phyloP scores from a whole-genome alignment of 2,797 vertebrate species.

The Cirrhinus mrigala region DNA sequence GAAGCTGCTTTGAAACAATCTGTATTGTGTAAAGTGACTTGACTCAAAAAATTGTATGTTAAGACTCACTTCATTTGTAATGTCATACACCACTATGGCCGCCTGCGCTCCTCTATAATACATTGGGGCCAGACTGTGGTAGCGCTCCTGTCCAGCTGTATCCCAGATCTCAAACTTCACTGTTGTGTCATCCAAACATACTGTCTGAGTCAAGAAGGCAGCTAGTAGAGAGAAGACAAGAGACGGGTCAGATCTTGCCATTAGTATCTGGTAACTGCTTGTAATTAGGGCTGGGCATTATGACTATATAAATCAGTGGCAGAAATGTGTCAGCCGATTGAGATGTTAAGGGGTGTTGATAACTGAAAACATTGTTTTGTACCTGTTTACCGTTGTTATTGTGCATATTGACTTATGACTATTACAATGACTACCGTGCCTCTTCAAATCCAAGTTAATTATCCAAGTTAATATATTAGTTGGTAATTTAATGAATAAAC shows the following conservation, averaged over 20 bases:
- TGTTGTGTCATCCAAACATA: conserved; percentile 98
- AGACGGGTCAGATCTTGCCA: conserved; percentile 6
- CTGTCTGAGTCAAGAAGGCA: conserved; percentile 98
- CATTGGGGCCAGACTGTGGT: conserved; percentile 99
- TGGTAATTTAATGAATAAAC: background rate
- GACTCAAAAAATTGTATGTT: no score
- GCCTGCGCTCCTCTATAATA: conserved; percentile 99
- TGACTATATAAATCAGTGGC: background rate
- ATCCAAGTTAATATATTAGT: background rate
- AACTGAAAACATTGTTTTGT: background rate
- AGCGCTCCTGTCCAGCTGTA: conserved; percentile 97
- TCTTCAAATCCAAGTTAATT: background rate
- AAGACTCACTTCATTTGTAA: conserved; percentile 94
- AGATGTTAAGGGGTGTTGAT: background rate
- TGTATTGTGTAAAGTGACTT: no score
- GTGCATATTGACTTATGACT: background rate
- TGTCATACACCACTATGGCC: conserved; percentile 98
- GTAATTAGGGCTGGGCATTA: conserved; percentile 2
- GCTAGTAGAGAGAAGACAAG: conserved; percentile 78
- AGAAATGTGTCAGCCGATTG: background rate
- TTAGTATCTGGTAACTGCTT: background rate
- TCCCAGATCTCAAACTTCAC: conserved; percentile 99
- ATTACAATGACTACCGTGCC: background rate
- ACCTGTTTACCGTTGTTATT: background rate
- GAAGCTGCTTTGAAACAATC: no score